Evolutionary conservation across 2,113 vertebrate species (phyloP).

Genomic region (Platysteira castanea): DNA sequence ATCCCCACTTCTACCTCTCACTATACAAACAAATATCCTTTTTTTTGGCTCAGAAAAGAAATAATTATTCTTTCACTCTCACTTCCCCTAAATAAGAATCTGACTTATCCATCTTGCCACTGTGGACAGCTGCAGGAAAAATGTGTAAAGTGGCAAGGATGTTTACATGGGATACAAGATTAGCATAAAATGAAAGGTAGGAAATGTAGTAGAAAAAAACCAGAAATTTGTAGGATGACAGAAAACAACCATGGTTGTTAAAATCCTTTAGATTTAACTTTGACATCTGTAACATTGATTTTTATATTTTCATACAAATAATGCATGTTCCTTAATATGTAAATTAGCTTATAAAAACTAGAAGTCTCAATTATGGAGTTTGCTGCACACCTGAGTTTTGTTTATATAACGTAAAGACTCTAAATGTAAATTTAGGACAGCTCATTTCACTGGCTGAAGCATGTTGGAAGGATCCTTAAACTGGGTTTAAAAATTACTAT

Average conservation of each 20-base stretch:
- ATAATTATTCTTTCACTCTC: not conserved
- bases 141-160: not conserved
- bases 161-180: not conserved
- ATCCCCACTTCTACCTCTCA: not conserved
- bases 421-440: not conserved
- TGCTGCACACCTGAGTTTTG: not conserved
- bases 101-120: not conserved
- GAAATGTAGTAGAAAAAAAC: not conserved
- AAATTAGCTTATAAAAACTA: not conserved
- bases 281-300: not conserved
- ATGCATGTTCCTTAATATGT: not conserved
- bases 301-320: not conserved
- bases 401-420: not conserved
- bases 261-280: not conserved
- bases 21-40: not conserved
- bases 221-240: not conserved
- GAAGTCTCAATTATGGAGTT: not conserved
- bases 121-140: not conserved
- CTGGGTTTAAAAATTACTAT: not conserved
- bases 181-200: not conserved
- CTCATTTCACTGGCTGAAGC: not conserved
- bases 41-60: not conserved
- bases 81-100: not conserved
- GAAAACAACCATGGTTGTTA: not conserved
- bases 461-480: not conserved